Evolutionary conservation across 2,113 vertebrate species (phyloP), one percentile per base, ranked within the genome.

Genomic region (Bujurquina vittata): DNA sequence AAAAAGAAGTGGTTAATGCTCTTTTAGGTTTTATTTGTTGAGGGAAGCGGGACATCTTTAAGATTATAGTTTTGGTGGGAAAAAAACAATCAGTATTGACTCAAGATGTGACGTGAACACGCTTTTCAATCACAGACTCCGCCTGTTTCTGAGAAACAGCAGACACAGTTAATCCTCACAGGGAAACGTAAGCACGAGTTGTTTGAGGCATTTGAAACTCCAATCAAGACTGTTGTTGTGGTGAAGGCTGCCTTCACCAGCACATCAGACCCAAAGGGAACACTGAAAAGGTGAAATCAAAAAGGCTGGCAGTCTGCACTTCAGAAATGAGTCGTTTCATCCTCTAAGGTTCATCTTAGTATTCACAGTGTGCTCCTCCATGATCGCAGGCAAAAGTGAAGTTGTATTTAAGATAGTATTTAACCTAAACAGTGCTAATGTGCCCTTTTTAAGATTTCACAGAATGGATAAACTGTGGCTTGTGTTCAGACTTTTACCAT

Each of bases 361-460:
- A 61, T 80, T 87, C 62, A 79, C 46, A 33, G 10, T n/a, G 55
- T 35, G 14, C 23, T 75, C 23, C 1, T 7, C 7, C 18, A 3
- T 5, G 8, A 65, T 82, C n/a, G 54, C 58, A 79, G 49, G 67
- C 56, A 58, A 43, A 73, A 85, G 58, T 87, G 49, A 63, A 73
- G 46, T 8, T 84, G 10, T 69, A 52, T 75, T 83, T 10, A 54
- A 26, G 29, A 40, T n/a, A 22, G n/a, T 22, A 31, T 80, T 77
- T 57, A n/a, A 75, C 29, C 49, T 22, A 31, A 76, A 60, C 62
- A 40, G 46, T 43, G 37, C 62, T 63, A 37, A 55, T 43, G 20
- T 11, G 33, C 14, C 31, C 46, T 59, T 74, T 74, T 60, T 17
- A 26, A 84, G 23, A 81, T 63, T 10, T 72, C 31, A 46, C 22